phyloP scores from a whole-genome alignment of 2,797 vertebrate species.

The Anabacerthia variegaticeps region DNA sequence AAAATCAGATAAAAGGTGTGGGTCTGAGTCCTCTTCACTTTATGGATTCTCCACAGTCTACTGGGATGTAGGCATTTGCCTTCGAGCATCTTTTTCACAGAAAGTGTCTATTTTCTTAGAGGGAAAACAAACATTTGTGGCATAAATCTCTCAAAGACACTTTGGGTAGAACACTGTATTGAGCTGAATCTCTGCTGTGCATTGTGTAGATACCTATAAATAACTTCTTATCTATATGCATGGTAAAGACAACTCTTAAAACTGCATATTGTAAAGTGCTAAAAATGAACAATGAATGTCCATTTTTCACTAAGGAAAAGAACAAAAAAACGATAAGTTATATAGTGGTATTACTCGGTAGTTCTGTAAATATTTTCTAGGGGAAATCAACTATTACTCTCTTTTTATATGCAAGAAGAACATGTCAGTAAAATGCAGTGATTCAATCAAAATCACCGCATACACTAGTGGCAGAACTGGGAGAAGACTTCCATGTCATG shows the following conservation, averaged over 20 bases:
- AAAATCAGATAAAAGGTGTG: not conserved
- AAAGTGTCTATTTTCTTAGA: not conserved
- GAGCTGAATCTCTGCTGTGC: not conserved
- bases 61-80: not conserved
- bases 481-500: not conserved
- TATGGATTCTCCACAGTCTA: not conserved
- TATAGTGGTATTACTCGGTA: not conserved
- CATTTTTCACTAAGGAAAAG: not conserved
- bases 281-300: not conserved
- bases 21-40: not conserved
- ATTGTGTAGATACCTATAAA: rapidly evolving
- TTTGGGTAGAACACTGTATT: not conserved
- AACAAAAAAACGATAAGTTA: not conserved
- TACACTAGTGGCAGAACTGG: not conserved
- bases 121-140: not conserved
- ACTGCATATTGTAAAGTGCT: not conserved
- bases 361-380: not conserved
- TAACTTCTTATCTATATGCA: not conserved
- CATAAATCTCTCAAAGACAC: not conserved
- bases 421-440: not conserved
- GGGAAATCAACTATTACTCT: not conserved
- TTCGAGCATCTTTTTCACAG: not conserved
- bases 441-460: not conserved
- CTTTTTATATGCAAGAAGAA: not conserved
- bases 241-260: not conserved